Evolutionary conservation across 2,113 vertebrate species (phyloP).

Genomic region (Toxotes chatareus): DNA sequence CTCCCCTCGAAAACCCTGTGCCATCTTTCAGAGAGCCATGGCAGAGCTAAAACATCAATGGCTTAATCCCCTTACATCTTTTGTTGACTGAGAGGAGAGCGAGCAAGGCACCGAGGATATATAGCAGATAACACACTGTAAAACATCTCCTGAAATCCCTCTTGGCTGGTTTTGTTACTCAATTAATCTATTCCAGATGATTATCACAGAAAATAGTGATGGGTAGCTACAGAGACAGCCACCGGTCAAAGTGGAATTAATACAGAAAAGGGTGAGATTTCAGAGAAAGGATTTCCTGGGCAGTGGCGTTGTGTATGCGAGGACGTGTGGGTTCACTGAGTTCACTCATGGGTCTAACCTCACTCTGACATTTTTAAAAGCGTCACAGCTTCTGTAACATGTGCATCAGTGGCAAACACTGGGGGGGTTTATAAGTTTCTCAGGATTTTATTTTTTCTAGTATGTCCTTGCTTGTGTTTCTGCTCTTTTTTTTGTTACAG

Average conservation of each 20-base stretch:
- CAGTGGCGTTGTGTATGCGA: neutral
- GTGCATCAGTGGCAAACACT: neutral
- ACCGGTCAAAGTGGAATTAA: conserved; percentile 26
- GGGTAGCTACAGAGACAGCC: neutral
- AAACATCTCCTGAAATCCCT: conserved; percentile 45
- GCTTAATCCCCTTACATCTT: conserved; percentile 73
- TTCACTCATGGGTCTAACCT: conserved; percentile 24
- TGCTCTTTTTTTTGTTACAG: neutral
- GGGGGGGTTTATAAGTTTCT: neutral
- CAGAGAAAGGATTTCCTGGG: neutral
- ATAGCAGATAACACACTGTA: conserved; percentile 43
- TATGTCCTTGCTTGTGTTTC: no score
- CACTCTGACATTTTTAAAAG: neutral
- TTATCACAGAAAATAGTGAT: conserved; percentile 14
- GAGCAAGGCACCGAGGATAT: conserved; percentile 39
- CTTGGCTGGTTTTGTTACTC: conserved; percentile 15
- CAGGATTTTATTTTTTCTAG: neutral
- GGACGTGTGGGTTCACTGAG: conserved; percentile 4
- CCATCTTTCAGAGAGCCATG: conserved; percentile 37
- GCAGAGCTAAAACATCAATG: conserved; percentile 61
- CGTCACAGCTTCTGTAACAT: neutral
- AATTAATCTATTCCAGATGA: conserved; percentile 38
- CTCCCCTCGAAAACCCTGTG: conserved; percentile 49
- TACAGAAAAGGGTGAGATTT: conserved; percentile 15
- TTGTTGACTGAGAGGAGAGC: conserved; percentile 64